Conservation (phyloP, 2,888 invertebrate species). For the Conistra vaccinii region DNA sequence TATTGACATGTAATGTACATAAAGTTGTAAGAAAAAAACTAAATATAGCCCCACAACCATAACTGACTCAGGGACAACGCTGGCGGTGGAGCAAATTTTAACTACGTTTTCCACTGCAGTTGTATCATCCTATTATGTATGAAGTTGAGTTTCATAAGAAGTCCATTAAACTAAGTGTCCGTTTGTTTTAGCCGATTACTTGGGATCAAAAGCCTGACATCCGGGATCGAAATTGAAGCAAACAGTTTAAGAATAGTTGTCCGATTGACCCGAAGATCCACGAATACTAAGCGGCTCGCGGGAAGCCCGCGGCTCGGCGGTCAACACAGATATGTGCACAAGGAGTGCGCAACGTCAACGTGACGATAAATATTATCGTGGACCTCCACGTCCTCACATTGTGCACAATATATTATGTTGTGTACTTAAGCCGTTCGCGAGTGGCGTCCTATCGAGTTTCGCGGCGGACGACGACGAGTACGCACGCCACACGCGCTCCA, state of each 20-base stretch:
- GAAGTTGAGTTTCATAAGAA: constrained; percentile 11
- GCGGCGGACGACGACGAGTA: constrained; percentile 76
- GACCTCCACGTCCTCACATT: too few species aligned
- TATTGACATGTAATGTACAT: too few species aligned
- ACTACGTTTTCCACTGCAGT: constrained; percentile 49
- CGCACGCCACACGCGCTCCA: constrained; percentile 73
- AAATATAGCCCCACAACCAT: too few species aligned
- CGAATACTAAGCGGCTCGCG: constrained; percentile 49
- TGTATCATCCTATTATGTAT: constrained; percentile 17
- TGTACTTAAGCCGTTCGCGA: constrained; percentile 74
- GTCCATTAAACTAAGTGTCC: not conserved
- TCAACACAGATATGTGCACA: constrained; percentile 59
- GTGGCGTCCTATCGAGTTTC: constrained; percentile 80
- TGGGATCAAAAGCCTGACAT: constrained; percentile 3
- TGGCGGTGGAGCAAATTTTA: too few species aligned
- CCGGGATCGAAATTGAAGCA: constrained; percentile 24
- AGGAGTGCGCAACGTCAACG: too few species aligned
- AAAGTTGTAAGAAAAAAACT: too few species aligned
- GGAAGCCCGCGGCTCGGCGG: constrained; percentile 55
- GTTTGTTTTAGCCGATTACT: constrained; percentile 15
- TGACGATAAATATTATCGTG: too few species aligned
- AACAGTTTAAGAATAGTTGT: constrained; percentile 55
- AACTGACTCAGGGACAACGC: too few species aligned
- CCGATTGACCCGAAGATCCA: constrained; percentile 54
- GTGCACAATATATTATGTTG: too few species aligned